Evolutionary conservation across 2,113 vertebrate genomes (phyloP), one percentile per base, ranked within the genome.

Genomic region (Loxodonta africana): DNA sequence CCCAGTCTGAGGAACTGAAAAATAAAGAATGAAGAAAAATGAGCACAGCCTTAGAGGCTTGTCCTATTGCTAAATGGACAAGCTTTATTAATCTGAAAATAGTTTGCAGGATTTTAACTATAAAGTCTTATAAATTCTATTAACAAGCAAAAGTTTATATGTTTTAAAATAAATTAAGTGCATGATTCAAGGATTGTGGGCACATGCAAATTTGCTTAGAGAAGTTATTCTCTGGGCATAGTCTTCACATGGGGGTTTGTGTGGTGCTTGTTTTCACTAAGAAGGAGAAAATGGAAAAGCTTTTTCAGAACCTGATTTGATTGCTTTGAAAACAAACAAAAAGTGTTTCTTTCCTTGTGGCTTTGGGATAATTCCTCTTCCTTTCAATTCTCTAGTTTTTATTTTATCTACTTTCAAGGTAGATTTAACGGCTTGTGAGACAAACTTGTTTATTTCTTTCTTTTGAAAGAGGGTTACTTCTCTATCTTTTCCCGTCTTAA

Each of bases 301-400:
- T 92, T 83, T 97, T 85, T 95, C 46, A 88, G 73, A 96, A 95
- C 48, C 37, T 88, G 41, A 94, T 95, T 95, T 90, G 84, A 97
- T 80, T 95, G 60, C 73, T 90, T 93, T 81, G 51, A 94, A 96
- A 97, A 97, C 83, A 96, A 96, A 96, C 25, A 96, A 86, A 95
- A 74, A 91, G 5, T 65, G 30, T 53, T 84, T 87, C 74, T 37
- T 94, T 83, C n/a, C 53, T 67, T 63, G 46, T 96, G 63, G n/a
- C 88, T 94, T 92, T 96, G 46, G 74, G 41, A 78, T 97, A 96
- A 96, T 91, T 95, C 44, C 20, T 69, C 46, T 95, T 83, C 30
- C 25, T 41, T 92, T 92, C 3, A 48, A 77, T 20, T 57, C 18
- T 33, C 73, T 30, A n/a, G 15, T 2, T 28, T 21, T 20, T 78